These are phyloP conservation scores for Drosophila bipectinata DNA, from an alignment of 1,140 invertebrate species.

Conservation along the genomic window DNA sequence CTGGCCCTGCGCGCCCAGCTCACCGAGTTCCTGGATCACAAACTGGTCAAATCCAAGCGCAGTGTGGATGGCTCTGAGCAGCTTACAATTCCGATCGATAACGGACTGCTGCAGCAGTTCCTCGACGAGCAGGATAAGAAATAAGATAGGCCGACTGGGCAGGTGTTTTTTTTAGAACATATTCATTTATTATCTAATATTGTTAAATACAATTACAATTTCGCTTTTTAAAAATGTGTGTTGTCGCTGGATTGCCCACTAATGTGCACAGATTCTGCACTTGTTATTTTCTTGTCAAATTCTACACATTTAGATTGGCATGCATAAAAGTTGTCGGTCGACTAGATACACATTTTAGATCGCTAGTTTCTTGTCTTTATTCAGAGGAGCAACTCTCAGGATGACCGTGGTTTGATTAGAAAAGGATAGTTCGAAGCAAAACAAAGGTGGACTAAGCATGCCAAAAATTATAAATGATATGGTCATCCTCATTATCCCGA, in stretches of 20 bases:
- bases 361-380: slow-evolving; percentile 15
- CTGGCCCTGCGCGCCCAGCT: slow-evolving; percentile 93
- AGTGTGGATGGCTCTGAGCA: slow-evolving; percentile 92
- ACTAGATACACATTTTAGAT: slow-evolving; percentile 38
- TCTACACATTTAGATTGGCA: slow-evolving; percentile 82
- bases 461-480: slow-evolving; percentile 11
- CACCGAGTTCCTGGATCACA: slow-evolving; percentile 97
- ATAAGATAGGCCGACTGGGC: slow-evolving; percentile 21
- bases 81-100: slow-evolving; percentile 91
- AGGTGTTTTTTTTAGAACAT: slow-evolving; percentile 65
- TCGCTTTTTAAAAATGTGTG: slow-evolving; percentile 64
- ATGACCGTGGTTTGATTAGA: slow-evolving; percentile 3
- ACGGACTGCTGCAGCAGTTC: slow-evolving; percentile 90
- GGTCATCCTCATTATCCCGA: not conserved
- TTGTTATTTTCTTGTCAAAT: slow-evolving; percentile 44
- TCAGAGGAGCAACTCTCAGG: slow-evolving; percentile 17
- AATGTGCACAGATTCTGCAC: slow-evolving; percentile 17
- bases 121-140: slow-evolving; percentile 86
- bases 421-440: slow-evolving; percentile 1
- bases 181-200: slow-evolving; percentile 82
- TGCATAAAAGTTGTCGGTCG: slow-evolving; percentile 69
- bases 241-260: slow-evolving; percentile 41
- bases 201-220: slow-evolving; percentile 81
- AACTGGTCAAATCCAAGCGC: slow-evolving; percentile 92
- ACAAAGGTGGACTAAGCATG: slow-evolving; percentile 17